Evolutionary conservation across 2,797 vertebrate species (phyloP), one percentile per base, ranked within the genome.

Genomic region (Fistularia tabacaria): DNA sequence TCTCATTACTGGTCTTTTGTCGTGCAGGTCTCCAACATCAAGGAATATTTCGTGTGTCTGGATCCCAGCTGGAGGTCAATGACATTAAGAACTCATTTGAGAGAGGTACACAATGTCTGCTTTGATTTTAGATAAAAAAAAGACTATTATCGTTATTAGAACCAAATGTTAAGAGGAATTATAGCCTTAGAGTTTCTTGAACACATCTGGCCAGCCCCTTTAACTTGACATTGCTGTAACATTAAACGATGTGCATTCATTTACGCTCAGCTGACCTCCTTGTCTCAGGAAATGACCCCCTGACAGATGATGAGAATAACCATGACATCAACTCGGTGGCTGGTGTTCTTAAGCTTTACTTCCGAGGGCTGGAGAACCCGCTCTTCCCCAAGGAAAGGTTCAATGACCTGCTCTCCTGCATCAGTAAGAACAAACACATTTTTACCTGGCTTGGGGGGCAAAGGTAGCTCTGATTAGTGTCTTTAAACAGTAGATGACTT

Each of bases 1-100:
- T 7, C n/a, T 49, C 10, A 45, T 14, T 10, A 1, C 36, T n/a
- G 36, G 10, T 45, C 10, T 43, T 63, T 57, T 55, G 62, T 12
- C 43, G 1, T 36, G 0, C 74, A 99, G 97, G 97, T 76, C 94
- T 99, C 75, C 97, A 99, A 82, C 96, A 98, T 86, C 97, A 99
- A 78, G 97, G 97, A 65, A 97, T 99, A 87, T 99, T 99, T 79
- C 90, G 97, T 74, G 95, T 99, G 3, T 92, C 97, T 65, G 97
- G 97, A 70, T 99, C 97, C 62, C 97, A 99, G 80, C 91, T 98
- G 83, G 97, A 99, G 89, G 95, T 99, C 86, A 98, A 98, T 68
- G 97, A 98, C 83, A 99, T 98, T 87, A 99, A 99, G 89, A 99
- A 99, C 87, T 97, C 97, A 9, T 99, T 99, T 83, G 97, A 99